A percentile compares a stretch with the other conserved stretches of the same genome.
Conservation (phyloP, 2,888 invertebrate genomes). For the Yponomeuta plumbellus region DNA sequence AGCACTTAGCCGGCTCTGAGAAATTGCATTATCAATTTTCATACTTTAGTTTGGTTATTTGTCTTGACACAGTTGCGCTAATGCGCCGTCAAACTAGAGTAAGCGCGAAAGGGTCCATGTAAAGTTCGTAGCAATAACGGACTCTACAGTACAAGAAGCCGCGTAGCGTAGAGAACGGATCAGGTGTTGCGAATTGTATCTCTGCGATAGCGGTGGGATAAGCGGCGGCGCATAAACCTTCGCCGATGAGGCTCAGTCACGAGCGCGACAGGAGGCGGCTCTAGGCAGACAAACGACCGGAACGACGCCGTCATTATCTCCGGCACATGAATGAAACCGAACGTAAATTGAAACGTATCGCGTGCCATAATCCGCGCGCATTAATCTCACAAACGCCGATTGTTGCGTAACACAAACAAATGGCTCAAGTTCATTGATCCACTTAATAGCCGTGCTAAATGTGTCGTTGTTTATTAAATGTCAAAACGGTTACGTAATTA, state of each 20-base stretch:
- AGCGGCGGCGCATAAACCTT: conserved; percentile 3
- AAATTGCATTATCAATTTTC: background rate
- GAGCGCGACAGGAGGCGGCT: conserved; percentile 9
- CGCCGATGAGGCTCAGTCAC: conserved; percentile 3
- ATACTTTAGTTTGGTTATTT: background rate
- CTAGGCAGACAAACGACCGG: conserved; percentile 57
- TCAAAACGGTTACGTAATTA: conserved; percentile 73
- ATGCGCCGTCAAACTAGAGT: background rate
- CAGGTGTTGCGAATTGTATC: conserved; percentile 10
- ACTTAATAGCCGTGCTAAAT: conserved; percentile 72
- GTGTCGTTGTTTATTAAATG: conserved; percentile 69
- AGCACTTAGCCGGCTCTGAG: background rate
- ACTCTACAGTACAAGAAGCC: background rate
- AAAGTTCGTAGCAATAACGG: background rate
- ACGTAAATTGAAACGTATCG: conserved; percentile 75
- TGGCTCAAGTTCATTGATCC: conserved; percentile 76
- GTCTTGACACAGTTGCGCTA: background rate
- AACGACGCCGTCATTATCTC: conserved; percentile 67
- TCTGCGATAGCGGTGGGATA: conserved; percentile 8
- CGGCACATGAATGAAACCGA: conserved; percentile 71
- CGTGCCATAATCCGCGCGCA: conserved; percentile 75
- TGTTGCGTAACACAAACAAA: conserved; percentile 68
- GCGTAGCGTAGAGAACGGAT: background rate
- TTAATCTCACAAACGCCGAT: conserved; percentile 75
- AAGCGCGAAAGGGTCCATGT: background rate